Conservation (phyloP, 2,113 vertebrate genomes). For the Pomatostomus ruficeps region DNA sequence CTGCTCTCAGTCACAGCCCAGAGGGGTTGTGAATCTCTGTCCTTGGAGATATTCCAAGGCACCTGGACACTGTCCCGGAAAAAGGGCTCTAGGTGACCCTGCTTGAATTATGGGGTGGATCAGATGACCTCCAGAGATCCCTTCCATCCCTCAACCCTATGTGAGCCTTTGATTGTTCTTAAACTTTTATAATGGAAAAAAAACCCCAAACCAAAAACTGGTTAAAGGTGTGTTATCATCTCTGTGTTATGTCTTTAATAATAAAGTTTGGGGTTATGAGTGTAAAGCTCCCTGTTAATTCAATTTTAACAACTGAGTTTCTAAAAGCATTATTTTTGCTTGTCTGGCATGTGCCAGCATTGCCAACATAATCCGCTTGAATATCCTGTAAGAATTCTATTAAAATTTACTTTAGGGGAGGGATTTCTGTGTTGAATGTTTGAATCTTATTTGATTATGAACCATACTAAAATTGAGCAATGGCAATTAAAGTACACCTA, state of each 20-base stretch:
- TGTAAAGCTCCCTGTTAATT: background rate
- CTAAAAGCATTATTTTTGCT: background rate
- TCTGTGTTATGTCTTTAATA: background rate
- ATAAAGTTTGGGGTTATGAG: background rate
- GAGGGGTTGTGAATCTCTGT: background rate
- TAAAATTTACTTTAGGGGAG: background rate
- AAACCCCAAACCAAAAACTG: background rate
- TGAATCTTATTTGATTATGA: background rate
- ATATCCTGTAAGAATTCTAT: background rate
- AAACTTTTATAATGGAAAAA: background rate
- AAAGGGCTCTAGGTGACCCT: background rate
- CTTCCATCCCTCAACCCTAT: background rate
- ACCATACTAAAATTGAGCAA: background rate
- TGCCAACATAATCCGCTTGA: background rate
- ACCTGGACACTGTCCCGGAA: accelerated
- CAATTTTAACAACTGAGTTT: background rate
- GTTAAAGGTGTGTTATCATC: background rate
- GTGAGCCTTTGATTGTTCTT: background rate
- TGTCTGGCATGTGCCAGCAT: background rate
- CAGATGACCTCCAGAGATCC: background rate
- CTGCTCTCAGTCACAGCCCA: background rate
- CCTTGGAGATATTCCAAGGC: background rate
- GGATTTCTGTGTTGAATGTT: background rate
- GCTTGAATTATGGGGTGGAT: background rate
- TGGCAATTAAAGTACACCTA: background rate